Evolutionary conservation across 2,113 vertebrate genomes (phyloP).

Genomic region (Pachycephala philippinensis): DNA sequence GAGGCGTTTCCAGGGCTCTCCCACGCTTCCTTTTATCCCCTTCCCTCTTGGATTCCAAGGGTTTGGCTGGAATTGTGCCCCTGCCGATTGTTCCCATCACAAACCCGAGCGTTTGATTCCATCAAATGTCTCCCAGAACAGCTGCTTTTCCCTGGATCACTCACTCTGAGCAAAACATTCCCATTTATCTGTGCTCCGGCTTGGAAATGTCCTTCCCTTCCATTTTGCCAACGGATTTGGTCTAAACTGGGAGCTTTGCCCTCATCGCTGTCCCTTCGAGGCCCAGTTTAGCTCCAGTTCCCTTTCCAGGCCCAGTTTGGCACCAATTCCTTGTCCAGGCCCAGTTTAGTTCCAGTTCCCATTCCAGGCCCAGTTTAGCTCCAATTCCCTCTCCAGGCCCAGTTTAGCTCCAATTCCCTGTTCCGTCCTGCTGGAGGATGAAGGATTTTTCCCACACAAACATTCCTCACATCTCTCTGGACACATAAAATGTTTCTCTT

Average conservation of each 20-base stretch:
- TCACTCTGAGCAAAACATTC: background rate
- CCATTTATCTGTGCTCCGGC: background rate
- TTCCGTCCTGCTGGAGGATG: background rate
- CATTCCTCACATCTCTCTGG: background rate
- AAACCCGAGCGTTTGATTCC: background rate
- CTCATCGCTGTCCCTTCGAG: background rate
- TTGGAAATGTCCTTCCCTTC: background rate
- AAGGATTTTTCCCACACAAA: background rate
- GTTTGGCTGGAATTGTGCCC: background rate
- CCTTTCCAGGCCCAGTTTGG: background rate
- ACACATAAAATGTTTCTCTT: background rate
- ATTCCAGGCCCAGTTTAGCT: background rate
- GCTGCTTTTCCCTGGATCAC: background rate
- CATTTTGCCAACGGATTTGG: background rate
- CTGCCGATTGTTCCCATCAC: background rate
- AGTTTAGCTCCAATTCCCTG: background rate
- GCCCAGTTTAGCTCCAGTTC: background rate
- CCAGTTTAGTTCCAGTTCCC: background rate
- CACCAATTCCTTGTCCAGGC: background rate
- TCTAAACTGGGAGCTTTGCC: background rate
- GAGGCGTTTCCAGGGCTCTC: fast-evolving
- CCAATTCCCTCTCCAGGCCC: background rate
- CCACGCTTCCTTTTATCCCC: background rate
- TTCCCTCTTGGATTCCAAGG: background rate
- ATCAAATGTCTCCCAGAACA: background rate